Evolutionary conservation across 2,888 invertebrate genomes (phyloP).

Genomic region (Harpalus rufipes): DNA sequence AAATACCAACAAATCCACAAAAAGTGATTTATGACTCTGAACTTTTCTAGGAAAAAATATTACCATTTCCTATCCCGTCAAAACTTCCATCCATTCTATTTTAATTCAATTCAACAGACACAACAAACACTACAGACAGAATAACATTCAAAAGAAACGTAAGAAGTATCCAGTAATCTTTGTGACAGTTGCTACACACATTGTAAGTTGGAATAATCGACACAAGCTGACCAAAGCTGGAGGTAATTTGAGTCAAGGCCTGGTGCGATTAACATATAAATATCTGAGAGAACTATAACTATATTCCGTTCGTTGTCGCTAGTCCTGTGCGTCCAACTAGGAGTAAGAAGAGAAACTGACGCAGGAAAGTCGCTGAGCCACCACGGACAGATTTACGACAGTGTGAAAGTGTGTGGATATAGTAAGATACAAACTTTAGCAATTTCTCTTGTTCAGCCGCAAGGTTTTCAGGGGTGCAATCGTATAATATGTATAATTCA

Average conservation of each 20-base stretch:
- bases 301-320: constrained; percentile 45
- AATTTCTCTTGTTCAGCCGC: constrained; percentile 47
- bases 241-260: constrained; percentile 45
- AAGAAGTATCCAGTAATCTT: constrained; percentile 29
- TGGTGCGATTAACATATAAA: constrained; percentile 53
- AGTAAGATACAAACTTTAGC: constrained; percentile 50
- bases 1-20: not conserved
- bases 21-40: constrained; percentile 22
- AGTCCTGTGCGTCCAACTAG: not conserved
- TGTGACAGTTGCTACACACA: constrained; percentile 28
- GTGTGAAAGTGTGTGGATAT: constrained; percentile 33
- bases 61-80: not conserved
- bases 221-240: constrained; percentile 23
- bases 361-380: constrained; percentile 29
- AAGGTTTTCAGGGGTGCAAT: constrained; percentile 17
- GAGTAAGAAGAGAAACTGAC: not conserved
- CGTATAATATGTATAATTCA: no score
- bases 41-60: not conserved
- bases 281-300: constrained; percentile 45
- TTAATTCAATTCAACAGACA: constrained; percentile 47
- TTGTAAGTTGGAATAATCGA: constrained; percentile 22
- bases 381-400: constrained; percentile 40
- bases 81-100: constrained; percentile 32
- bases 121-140: constrained; percentile 51
- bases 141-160: constrained; percentile 41